Evolutionary conservation across 2,113 vertebrate genomes (phyloP).

Genomic region (Acanthochromis polyacanthus): DNA sequence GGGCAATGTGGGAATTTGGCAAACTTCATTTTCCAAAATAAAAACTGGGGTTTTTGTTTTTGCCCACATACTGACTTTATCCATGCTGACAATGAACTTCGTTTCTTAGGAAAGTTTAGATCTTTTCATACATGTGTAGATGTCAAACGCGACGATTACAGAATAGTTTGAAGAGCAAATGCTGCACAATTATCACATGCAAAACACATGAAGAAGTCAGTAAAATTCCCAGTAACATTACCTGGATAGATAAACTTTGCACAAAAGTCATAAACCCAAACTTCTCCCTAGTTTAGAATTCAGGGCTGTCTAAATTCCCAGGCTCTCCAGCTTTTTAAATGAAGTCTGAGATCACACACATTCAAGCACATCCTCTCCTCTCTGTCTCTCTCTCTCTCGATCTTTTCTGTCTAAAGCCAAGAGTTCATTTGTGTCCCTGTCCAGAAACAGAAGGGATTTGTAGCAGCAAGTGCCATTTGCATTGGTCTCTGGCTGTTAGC

Average conservation of each 20-base stretch:
- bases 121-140: too few relatives aligned
- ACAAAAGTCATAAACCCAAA: conserved; percentile 12
- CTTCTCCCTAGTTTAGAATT: conserved; percentile 32
- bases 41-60: too few relatives aligned
- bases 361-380: conserved; percentile 1
- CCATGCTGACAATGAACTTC: too few relatives aligned
- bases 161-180: too few relatives aligned
- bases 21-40: too few relatives aligned
- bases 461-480: conserved; percentile 39
- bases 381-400: not conserved
- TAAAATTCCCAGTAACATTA: too few relatives aligned
- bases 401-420: conserved; percentile 7
- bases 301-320: not conserved
- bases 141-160: too few relatives aligned
- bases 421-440: conserved; percentile 26
- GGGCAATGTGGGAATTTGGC: too few relatives aligned
- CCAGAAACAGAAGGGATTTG: conserved; percentile 34
- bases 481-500: conserved; percentile 41
- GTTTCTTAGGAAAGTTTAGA: too few relatives aligned
- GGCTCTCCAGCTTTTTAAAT: conserved; percentile 23
- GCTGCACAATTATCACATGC: too few relatives aligned
- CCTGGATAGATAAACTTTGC: not conserved
- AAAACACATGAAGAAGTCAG: too few relatives aligned
- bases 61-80: too few relatives aligned
- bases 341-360: conserved; percentile 24